Evolutionary conservation across 2,113 vertebrate species (phyloP), one percentile per base, ranked within the genome.

Genomic region (Clupea harengus): DNA sequence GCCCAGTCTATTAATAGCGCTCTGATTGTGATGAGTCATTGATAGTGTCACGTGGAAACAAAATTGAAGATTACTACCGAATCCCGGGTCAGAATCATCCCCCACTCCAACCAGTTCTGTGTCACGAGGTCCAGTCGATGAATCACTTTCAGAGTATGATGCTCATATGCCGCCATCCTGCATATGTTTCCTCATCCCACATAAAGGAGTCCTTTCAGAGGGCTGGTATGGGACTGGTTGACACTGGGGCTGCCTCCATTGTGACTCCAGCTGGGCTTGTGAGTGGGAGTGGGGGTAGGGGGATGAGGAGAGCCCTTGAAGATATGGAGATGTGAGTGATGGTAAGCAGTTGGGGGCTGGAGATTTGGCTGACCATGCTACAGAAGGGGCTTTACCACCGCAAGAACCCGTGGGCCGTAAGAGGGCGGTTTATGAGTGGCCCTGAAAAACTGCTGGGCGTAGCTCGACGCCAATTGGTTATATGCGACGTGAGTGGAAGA

Each of bases 181-280:
- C 22, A 22, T 81, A 46, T 72, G 64, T 82, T 80, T 28, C 78
- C 50, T 86, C 81, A 75, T 78, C 81, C 17, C 17, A 84, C 46
- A 90, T 90, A 88, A 90, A 84, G 84, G 83, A 57, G 10, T 83
- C 82, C 54, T 87, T 87, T 85, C 54, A 57, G 46, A 54, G 44
- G 54, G 45, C 18, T 45, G 54, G 18, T 60, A 20, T 60, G 85
- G 60, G 64, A 81, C 13, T 8, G 82, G 22, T 18, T 44, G 80
- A 83, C 57, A 39, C 49, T 85, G 85, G 60, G 64, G 82, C 13
- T 8, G 72, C 49, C 45, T 39, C 17, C 20, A 80, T 22, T 22
- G 52, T 85, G 50, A 85, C 85, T 85, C 39, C 85, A 87, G 83
- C 81, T 85, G 81, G 50, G 44, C 52, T 6, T 15, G 45, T 64